Evolutionary conservation across 2,113 vertebrate genomes (phyloP).

Genomic region (Eidolon helvum): DNA sequence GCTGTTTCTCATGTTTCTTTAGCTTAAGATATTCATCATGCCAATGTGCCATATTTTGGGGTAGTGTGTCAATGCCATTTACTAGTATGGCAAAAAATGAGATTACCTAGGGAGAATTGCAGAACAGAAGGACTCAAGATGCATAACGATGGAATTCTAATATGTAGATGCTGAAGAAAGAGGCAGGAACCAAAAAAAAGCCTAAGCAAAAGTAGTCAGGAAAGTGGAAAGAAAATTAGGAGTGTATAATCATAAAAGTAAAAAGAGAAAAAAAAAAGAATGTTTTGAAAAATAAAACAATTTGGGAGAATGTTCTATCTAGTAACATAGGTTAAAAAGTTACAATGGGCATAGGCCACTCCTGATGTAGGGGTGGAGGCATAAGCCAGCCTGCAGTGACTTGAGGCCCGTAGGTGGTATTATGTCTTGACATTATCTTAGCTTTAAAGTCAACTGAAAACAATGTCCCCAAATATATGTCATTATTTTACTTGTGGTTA

Average conservation of each 20-base stretch:
- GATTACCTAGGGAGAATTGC: background rate
- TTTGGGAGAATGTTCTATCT: background rate
- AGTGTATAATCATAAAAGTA: background rate
- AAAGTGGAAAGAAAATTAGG: background rate
- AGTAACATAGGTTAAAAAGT: background rate
- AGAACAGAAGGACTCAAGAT: background rate
- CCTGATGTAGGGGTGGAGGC: accelerated
- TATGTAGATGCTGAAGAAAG: background rate
- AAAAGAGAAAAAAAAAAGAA: background rate
- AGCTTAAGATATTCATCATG: background rate
- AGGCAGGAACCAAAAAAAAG: background rate
- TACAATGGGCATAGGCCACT: background rate
- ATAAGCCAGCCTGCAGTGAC: background rate
- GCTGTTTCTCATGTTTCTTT: background rate
- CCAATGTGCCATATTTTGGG: background rate
- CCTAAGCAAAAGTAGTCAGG: background rate
- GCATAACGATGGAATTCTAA: background rate
- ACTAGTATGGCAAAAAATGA: too few species aligned
- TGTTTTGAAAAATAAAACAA: background rate
- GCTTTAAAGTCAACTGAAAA: background rate
- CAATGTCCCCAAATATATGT: background rate
- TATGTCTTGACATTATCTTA: background rate
- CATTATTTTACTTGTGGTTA: background rate
- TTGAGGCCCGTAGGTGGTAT: background rate
- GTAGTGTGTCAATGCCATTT: background rate